Evolutionary conservation across 2,888 invertebrate genomes (phyloP).

Genomic region (Drosophila conformis): DNA sequence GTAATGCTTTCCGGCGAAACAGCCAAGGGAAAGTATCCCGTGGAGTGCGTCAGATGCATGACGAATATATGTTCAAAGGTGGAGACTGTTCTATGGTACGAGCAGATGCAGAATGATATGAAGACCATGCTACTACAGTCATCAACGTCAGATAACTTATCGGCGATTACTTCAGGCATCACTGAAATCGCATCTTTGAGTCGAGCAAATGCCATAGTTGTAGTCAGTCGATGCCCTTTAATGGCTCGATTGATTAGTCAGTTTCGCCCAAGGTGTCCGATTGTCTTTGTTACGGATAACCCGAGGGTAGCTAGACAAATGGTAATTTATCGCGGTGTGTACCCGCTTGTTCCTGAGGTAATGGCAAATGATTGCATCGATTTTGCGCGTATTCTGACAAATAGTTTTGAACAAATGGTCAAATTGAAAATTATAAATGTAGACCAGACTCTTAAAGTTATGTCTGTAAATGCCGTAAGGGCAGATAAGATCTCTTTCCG

Average conservation of each 20-base stretch:
- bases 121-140: constrained; percentile 77
- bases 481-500: constrained; percentile 52
- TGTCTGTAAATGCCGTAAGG: constrained; percentile 54
- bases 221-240: constrained; percentile 87
- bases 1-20: constrained; percentile 99
- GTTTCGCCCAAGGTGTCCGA: constrained; percentile 96
- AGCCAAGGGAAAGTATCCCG: constrained; percentile 97
- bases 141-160: constrained; percentile 92
- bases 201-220: constrained; percentile 93
- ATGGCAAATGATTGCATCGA: constrained; percentile 39
- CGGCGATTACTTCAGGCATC: constrained; percentile 95
- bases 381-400: constrained; percentile 37
- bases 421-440: constrained; percentile 46
- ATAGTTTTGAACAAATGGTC: constrained; percentile 37
- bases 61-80: constrained; percentile 97
- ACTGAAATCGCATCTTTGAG: constrained; percentile 96
- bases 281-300: constrained; percentile 94
- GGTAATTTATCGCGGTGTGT: constrained; percentile 52
- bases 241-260: constrained; percentile 94
- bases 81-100: constrained; percentile 97
- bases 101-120: constrained; percentile 93
- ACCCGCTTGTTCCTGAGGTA: constrained; percentile 47
- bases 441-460: constrained; percentile 30
- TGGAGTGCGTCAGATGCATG: constrained; percentile 95
- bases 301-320: constrained; percentile 93